phyloP scores from a whole-genome alignment of 1,140 invertebrate genomes.

The Atta colombica region DNA sequence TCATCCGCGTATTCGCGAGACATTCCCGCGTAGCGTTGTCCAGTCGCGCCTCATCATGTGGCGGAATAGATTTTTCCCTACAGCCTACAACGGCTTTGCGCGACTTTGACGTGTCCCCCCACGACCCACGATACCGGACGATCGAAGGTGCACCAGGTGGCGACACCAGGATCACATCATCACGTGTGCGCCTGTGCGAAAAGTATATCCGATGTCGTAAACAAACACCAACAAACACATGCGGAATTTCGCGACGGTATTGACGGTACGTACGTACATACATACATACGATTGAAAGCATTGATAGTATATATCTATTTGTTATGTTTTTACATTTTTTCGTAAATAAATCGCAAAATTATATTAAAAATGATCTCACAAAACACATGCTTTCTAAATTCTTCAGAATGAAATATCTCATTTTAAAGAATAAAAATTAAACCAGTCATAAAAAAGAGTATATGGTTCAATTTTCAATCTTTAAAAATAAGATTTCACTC shows the following conservation, averaged over 20 bases:
- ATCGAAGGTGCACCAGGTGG: conserved; percentile 17
- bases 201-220: conserved; percentile 10
- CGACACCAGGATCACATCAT: background rate
- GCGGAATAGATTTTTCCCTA: conserved; percentile 13
- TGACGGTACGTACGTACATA: no score
- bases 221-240: background rate
- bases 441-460: no score
- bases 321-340: background rate
- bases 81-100: conserved; percentile 12
- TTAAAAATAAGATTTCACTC: no score
- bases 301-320: background rate
- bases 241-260: background rate
- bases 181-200: background rate
- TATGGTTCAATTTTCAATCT: no score
- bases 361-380: no score
- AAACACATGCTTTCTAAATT: no score
- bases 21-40: conserved; percentile 19
- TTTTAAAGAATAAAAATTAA: no score
- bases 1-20: conserved; percentile 45
- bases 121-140: background rate
- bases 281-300: background rate
- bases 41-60: conserved; percentile 37
- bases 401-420: no score
- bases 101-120: conserved; percentile 63
- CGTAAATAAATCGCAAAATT: no score